phyloP scores from a whole-genome alignment of 2,113 vertebrate species.

The Lathamus discolor region DNA sequence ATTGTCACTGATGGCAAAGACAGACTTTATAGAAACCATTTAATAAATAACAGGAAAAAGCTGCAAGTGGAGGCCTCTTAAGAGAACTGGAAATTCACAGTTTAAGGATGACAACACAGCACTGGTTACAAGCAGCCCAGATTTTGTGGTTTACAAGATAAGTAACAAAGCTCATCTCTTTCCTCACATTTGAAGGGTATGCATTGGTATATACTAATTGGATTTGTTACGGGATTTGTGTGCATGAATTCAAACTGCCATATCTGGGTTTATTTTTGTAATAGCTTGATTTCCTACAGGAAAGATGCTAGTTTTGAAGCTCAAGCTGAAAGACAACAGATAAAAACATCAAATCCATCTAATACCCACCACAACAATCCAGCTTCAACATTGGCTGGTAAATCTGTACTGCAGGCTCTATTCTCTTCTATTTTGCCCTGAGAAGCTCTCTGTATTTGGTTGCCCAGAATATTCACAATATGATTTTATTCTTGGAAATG shows the following conservation, averaged over 20 bases:
- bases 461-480: background rate
- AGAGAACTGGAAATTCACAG: background rate
- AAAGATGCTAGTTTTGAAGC: background rate
- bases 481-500: background rate
- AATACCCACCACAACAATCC: background rate
- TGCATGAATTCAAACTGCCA: background rate
- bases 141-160: background rate
- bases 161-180: background rate
- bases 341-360: background rate
- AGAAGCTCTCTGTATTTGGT: background rate
- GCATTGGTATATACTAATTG: background rate
- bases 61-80: background rate
- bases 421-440: background rate
- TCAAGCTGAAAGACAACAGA: background rate
- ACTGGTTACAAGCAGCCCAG: background rate
- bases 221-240: background rate
- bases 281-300: background rate
- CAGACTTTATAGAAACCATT: background rate
- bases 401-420: background rate
- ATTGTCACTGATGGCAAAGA: background rate
- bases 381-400: background rate
- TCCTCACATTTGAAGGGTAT: background rate
- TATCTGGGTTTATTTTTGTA: background rate
- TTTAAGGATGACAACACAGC: background rate
- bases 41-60: background rate